Conservation (phyloP, 2,888 invertebrate species). For the Sinodicranocentrus sp. region DNA sequence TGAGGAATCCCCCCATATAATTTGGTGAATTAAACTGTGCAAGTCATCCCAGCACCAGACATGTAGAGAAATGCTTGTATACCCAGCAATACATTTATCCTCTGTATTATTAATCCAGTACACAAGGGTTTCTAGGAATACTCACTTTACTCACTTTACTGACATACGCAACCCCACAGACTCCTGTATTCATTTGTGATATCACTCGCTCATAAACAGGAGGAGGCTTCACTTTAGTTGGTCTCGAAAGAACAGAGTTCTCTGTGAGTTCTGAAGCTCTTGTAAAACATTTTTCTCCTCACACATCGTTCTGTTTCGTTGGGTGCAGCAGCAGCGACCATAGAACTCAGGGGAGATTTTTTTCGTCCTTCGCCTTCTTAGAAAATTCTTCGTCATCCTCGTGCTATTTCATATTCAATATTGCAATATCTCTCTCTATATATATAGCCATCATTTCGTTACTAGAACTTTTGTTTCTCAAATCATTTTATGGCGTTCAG, state of each 20-base stretch:
- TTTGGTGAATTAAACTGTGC: too few species aligned
- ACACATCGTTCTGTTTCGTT: constrained; percentile 57
- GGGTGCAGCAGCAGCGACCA: constrained; percentile 60
- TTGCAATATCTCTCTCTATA: too few species aligned
- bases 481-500: not conserved
- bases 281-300: constrained; percentile 34
- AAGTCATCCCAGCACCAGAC: too few species aligned
- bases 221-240: constrained; percentile 30
- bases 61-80: too few species aligned
- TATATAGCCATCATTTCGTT: too few species aligned
- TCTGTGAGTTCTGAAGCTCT: constrained; percentile 26
- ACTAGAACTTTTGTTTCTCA: not conserved
- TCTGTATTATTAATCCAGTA: too few species aligned
- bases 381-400: constrained; percentile 66
- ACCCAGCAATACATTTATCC: too few species aligned
- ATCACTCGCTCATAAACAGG: constrained; percentile 22
- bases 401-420: constrained; percentile 62
- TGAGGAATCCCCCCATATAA: too few species aligned
- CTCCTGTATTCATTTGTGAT: constrained; percentile 4
- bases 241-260: not conserved
- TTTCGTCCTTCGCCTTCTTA: constrained; percentile 61
- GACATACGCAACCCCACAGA: not conserved
- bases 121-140: too few species aligned
- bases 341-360: constrained; percentile 30
- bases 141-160: not conserved